Base-by-base conservation (phyloP, 2,888 invertebrate genomes). In the Nectonema munidae region DNA sequence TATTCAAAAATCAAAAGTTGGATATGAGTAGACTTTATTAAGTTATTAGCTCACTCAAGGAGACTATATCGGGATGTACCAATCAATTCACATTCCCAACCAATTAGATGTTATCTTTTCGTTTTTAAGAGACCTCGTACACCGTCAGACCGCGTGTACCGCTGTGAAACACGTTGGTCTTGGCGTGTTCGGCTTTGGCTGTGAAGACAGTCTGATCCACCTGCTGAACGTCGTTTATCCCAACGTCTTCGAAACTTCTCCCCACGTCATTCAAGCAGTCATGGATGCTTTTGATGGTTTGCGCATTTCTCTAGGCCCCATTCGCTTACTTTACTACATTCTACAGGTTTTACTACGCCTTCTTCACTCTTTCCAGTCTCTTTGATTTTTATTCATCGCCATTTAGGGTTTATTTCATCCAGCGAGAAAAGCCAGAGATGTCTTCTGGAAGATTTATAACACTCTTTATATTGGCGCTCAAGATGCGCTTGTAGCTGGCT, bases 401-500 rank as follows among this genome's bases (percentile, higher is more conserved):
- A 46, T n/a, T 41, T 59, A 77, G 70, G 89, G 89, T 21, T 59
- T 99, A 34, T 99, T 95, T 57, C 95, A 99, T 59, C 95, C 95
- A 2, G 95, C 95, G 4, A 64, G 95, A 41, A 95, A 95, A 61
- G 95, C 99, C 1, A 68, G 95, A 19, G 95, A 99, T 54, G 95
- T 95, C 1, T 89, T 89, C 54, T 99, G 95, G 95, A 95, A 95
- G 59, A 83, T 86, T 47, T 99, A 89, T 59, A 99, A 99, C 61
- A 83, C 86, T 1, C 63, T 95, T 39, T 95, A 99, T 52, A 89
- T 99, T 47, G 95, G 95, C 18, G 86, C 81, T 4, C 89, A 95
- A 56, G 95, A 99, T 55, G 75, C 89, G 1, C 62, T 99, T 38
- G 81, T 95, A 19, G 77, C 79, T 33, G 81, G 83, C 13, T 99